Percentiles rank a stretch among this genome's conserved stretches.
Conservation (phyloP, 2,797 vertebrate genomes). For the Uromys caudimaculatus region DNA sequence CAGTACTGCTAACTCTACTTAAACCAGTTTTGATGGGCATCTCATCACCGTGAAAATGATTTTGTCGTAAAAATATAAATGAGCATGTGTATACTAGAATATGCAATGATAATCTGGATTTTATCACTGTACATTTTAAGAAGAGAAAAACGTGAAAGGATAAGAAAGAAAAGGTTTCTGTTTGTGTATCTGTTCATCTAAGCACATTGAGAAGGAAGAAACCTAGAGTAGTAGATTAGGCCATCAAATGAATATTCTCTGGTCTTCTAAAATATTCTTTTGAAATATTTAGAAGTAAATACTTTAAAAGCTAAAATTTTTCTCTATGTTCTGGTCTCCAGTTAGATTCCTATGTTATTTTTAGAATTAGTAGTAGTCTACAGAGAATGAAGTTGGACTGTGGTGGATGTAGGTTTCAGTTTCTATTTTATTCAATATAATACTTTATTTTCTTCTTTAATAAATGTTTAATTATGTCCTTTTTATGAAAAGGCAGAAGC, state of each 20-base stretch:
- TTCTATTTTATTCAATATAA: background rate
- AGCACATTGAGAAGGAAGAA: fast-evolving
- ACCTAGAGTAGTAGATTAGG: background rate
- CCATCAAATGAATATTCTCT: background rate
- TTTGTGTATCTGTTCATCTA: background rate
- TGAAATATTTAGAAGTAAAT: background rate
- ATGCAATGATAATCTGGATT: background rate
- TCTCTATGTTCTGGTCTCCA: background rate
- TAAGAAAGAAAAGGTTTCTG: no score
- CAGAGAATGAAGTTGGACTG: background rate
- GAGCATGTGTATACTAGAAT: background rate
- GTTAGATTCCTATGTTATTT: background rate
- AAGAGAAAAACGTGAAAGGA: background rate
- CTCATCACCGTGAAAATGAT: background rate
- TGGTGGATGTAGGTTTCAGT: fast-evolving
- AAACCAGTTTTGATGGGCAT: background rate
- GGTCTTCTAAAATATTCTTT: background rate
- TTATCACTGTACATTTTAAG: background rate
- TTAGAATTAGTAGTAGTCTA: background rate
- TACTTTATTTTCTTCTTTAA: background rate
- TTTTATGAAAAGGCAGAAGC: background rate
- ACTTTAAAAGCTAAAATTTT: background rate
- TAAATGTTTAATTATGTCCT: background rate
- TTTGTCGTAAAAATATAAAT: background rate
- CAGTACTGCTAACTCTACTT: background rate